These are phyloP conservation scores for Cheiracanthium punctorium DNA, from an alignment of 2,888 invertebrate species.

Conservation along the genomic window DNA sequence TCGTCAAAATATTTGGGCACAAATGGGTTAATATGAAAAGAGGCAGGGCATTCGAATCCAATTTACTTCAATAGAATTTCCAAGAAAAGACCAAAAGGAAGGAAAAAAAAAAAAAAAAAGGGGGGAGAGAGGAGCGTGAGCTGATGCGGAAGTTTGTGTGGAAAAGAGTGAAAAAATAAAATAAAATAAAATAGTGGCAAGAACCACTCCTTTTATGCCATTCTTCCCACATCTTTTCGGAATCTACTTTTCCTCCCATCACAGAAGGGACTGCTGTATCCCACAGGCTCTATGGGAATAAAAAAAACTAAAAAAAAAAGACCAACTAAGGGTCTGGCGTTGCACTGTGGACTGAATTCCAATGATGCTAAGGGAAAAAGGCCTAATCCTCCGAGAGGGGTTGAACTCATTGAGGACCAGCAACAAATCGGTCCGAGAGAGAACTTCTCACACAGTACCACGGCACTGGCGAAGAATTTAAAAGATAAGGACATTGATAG, in stretches of 20 bases:
- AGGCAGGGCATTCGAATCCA: too few species aligned
- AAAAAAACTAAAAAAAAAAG: too few species aligned
- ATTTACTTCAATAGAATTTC: too few species aligned
- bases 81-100: too few species aligned
- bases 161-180: not conserved
- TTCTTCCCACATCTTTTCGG: not conserved
- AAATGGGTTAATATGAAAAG: too few species aligned
- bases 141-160: not conserved
- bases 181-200: too few species aligned
- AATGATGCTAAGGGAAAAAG: not conserved
- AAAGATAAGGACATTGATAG: too few species aligned
- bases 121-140: not conserved
- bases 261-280: not conserved
- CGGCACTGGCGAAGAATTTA: not conserved
- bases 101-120: too few species aligned
- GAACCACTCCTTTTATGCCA: not conserved
- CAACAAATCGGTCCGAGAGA: constrained; percentile 2
- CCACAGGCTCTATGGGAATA: too few species aligned
- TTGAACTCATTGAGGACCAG: not conserved
- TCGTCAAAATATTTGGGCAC: too few species aligned
- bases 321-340: too few species aligned
- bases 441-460: not conserved
- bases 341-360: not conserved
- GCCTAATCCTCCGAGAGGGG: not conserved
- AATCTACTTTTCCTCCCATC: not conserved